Evolutionary conservation across 2,113 vertebrate species (phyloP), one percentile per base, ranked within the genome.

Genomic region (Catharus bicknelli): DNA sequence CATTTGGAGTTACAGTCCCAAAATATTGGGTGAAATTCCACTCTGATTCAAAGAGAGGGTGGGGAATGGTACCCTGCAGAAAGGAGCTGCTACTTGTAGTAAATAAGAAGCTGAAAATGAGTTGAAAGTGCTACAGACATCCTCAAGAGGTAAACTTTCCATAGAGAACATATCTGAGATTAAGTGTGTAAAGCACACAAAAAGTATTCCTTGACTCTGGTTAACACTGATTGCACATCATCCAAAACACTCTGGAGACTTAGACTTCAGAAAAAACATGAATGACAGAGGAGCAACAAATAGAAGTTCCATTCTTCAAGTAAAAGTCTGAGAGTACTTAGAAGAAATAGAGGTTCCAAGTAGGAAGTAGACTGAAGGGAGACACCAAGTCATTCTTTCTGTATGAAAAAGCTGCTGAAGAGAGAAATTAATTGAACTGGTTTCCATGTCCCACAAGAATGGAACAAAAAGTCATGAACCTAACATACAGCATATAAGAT

Each of bases 41-140:
- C 26, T 83, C n/a, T 84, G 36, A 55, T 13, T 59, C 43, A 78
- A 79, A 47, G 32, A 86, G 4, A 32, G 2, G 3, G 20, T 13
- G 13, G 20, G 14, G 68, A 21, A 88, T 59, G 17, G 42, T 22
- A 61, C 3, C 5, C 11, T 57, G 58, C 22, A 80, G 68, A 88
- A 83, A 69, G 10, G 7, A 89, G 7, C 10, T 86, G n/a, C 36
- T 57, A 3, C 20, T 76, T 76, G 26, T 27, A 57, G 50, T 16
- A 80, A 80, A 83, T 53, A 47, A 68, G 40, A 69, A 83, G n/a
- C 47, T 58, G 68, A 53, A 38, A 57, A 34, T 47, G 34, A 83
- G 25, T 13, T 36, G 7, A 45, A 7, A 19, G 19, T 48, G 36
- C 16, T n/a, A 57, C 0, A 0, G 14, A 14, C 8, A 63, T 32